A percentile compares a stretch with the other conserved stretches of the same genome.
Evolutionary conservation across 2,888 invertebrate species (phyloP).

Genomic region (Rutpela maculata): DNA sequence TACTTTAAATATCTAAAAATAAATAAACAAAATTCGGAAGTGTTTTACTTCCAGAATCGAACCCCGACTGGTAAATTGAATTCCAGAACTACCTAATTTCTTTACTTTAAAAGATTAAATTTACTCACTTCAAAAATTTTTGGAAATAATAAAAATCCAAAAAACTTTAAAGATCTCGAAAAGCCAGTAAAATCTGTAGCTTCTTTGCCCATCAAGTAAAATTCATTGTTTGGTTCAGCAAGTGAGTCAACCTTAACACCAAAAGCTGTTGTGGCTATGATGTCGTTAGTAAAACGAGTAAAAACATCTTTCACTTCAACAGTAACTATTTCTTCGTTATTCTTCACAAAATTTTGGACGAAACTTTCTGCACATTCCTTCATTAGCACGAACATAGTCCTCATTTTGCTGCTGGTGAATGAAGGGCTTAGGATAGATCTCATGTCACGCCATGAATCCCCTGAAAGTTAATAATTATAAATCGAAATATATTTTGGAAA

Average conservation of each 20-base stretch:
- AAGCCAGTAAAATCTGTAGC: conserved; percentile 64
- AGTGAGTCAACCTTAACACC: conserved; percentile 77
- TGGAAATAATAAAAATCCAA: conserved; percentile 39
- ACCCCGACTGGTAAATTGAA: too few species aligned
- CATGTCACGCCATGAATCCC: conserved; percentile 69
- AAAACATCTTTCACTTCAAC: conserved; percentile 71
- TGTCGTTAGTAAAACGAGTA: conserved; percentile 74
- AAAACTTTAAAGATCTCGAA: conserved; percentile 40
- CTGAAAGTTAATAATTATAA: neutral
- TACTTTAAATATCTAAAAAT: conserved; percentile 48
- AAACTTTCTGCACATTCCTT: conserved; percentile 53
- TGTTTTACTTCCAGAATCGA: too few species aligned
- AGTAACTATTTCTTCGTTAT: conserved; percentile 43
- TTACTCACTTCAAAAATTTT: conserved; percentile 42
- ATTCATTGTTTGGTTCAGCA: conserved; percentile 74
- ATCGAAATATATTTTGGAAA: neutral
- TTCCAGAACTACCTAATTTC: too few species aligned
- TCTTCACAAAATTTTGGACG: conserved; percentile 47
- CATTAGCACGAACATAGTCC: conserved; percentile 71
- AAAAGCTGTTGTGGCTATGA: conserved; percentile 76
- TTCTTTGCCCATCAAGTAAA: conserved; percentile 75
- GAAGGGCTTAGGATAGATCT: conserved; percentile 72
- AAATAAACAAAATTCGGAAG: neutral
- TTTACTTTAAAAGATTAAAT: neutral
- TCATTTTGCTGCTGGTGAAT: conserved; percentile 75